phyloP scores from a whole-genome alignment of 2,113 vertebrate genomes.

The Sturnus vulgaris region DNA sequence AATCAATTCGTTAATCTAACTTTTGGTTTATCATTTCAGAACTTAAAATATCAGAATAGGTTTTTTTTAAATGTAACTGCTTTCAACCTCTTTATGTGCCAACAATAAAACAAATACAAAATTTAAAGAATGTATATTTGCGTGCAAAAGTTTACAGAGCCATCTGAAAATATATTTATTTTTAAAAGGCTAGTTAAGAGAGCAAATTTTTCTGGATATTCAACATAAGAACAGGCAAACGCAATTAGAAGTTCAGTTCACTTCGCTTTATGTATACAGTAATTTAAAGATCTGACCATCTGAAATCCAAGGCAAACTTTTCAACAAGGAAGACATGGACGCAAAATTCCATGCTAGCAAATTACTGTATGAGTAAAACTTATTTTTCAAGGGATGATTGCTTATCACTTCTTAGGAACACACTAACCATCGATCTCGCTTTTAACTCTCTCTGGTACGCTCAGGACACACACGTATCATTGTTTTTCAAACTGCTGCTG shows the following conservation, averaged over 20 bases:
- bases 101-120: neutral
- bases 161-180: neutral
- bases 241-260: neutral
- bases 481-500: neutral
- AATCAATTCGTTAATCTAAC: neutral
- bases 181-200: neutral
- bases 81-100: neutral
- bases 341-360: neutral
- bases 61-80: neutral
- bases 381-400: neutral
- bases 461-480: neutral
- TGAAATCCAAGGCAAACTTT: neutral
- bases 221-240: neutral
- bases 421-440: neutral
- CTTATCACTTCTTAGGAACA: neutral
- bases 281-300: neutral
- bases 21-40: neutral
- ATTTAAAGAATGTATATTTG: neutral
- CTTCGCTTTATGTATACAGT: accelerated
- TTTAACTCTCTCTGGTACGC: neutral
- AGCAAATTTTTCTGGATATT: neutral
- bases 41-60: neutral
- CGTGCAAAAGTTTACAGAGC: neutral
- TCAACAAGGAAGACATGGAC: neutral
- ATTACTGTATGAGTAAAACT: neutral